These are phyloP conservation scores for Brachyhypopomus gauderio DNA, from an alignment of 2,113 vertebrate genomes.

Conservation along the genomic window DNA sequence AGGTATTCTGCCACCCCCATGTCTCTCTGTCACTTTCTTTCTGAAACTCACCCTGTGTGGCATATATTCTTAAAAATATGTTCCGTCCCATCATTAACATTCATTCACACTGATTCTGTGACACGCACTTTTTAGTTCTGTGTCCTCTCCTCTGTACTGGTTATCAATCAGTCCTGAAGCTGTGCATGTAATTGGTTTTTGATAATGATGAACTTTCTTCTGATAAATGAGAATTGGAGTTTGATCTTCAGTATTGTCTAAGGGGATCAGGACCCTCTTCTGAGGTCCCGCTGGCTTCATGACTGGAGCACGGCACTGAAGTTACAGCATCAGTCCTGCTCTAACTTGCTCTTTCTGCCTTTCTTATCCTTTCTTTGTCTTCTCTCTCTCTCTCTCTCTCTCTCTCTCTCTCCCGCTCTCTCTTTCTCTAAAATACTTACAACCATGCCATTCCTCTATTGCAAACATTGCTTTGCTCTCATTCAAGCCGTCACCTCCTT, in stretches of 20 bases:
- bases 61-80: neutral
- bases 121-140: neutral
- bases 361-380: neutral
- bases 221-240: neutral
- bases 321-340: neutral
- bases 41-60: constrained; percentile 68
- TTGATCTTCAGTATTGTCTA: neutral
- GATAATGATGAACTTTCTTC: neutral
- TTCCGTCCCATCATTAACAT: neutral
- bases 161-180: neutral
- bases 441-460: neutral
- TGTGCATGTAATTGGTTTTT: neutral
- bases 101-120: neutral
- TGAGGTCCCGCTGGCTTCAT: neutral
- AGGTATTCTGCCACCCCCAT: constrained; percentile 66
- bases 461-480: constrained; percentile 4
- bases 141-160: neutral
- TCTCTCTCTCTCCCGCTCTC: neutral
- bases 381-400: neutral
- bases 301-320: neutral
- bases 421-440: neutral
- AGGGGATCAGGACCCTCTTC: neutral
- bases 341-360: neutral
- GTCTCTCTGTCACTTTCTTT: neutral
- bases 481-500: constrained; percentile 26